Conservation (phyloP, 2,113 vertebrate genomes). For the Neodontobutis hainanensis region DNA sequence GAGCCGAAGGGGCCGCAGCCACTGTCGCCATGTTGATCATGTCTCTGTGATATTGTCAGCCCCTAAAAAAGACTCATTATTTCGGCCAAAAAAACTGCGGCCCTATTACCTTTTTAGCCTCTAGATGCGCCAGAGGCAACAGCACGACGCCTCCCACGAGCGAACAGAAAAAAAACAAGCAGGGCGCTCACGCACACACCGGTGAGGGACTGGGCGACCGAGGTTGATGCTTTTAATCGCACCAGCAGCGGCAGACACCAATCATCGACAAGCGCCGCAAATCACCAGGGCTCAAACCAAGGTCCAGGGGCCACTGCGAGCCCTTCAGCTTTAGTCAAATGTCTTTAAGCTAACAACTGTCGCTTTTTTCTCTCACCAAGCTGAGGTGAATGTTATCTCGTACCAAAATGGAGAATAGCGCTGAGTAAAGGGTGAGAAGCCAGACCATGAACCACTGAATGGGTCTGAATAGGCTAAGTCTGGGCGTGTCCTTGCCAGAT, state of each 20-base stretch:
- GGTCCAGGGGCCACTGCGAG: constrained; percentile 19
- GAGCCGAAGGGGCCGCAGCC: constrained; percentile 41
- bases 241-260: constrained; percentile 8
- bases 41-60: constrained; percentile 45
- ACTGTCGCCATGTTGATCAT: constrained; percentile 79
- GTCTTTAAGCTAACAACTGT: not conserved
- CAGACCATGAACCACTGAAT: constrained; percentile 4
- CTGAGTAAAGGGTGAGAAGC: not conserved
- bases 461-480: constrained; percentile 37
- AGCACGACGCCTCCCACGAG: constrained; percentile 8
- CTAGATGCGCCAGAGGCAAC: not conserved
- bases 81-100: not conserved
- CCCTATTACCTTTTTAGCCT: constrained; percentile 4
- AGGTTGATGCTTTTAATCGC: constrained; percentile 9
- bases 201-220: not conserved
- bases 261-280: constrained; percentile 7
- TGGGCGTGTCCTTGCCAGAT: constrained; percentile 71
- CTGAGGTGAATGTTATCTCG: no score
- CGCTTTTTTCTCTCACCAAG: not conserved
- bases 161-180: not conserved
- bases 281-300: constrained; percentile 5
- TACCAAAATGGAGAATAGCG: constrained; percentile 12
- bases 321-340: not conserved
- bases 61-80: constrained; percentile 4
- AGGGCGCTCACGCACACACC: not conserved